phyloP scores from a whole-genome alignment of 2,113 vertebrate species.

The Catharus minimus region DNA sequence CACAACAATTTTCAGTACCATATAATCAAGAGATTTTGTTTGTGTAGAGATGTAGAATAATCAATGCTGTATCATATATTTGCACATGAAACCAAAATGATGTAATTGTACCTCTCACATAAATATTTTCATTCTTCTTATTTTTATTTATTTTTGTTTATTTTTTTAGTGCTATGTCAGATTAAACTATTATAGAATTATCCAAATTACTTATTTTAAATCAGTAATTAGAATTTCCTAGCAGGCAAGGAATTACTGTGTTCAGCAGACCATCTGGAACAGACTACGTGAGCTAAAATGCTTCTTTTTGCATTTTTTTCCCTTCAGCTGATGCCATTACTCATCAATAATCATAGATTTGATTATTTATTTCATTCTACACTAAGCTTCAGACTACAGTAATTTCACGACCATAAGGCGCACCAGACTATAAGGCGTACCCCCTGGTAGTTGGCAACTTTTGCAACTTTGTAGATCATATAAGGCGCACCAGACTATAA shows the following conservation, averaged over 20 bases:
- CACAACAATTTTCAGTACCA: background rate
- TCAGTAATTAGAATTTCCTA: background rate
- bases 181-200: background rate
- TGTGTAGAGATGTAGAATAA: background rate
- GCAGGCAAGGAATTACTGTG: background rate
- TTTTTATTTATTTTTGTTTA: background rate
- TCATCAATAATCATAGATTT: background rate
- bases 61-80: background rate
- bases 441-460: no score
- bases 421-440: no score
- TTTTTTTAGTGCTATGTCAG: background rate
- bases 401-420: no score
- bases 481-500: no score
- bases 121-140: background rate
- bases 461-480: no score
- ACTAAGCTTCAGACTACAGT: background rate
- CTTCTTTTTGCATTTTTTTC: background rate
- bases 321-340: background rate
- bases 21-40: background rate
- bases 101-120: background rate
- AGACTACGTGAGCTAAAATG: background rate
- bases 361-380: background rate
- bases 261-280: background rate
- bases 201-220: background rate
- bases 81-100: background rate